Evolutionary conservation across 2,113 vertebrate genomes (phyloP).

Genomic region (Drymodes brunneopygia): DNA sequence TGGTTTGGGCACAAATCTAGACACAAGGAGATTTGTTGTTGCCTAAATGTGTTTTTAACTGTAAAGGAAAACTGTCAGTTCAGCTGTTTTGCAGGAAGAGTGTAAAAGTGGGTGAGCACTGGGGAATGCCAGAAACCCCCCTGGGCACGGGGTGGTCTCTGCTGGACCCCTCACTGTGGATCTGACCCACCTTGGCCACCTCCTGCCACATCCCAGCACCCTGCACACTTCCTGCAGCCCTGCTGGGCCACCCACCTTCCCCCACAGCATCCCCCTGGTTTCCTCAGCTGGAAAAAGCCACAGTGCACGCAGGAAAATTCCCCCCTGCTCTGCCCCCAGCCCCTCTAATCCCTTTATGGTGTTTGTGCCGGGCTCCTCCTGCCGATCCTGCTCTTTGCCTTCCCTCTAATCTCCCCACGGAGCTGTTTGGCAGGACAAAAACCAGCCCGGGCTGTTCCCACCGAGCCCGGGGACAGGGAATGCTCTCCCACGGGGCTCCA

Average conservation of each 20-base stretch:
- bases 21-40: neutral
- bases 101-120: rapidly evolving
- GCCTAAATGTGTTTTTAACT: neutral
- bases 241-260: neutral
- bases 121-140: neutral
- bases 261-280: neutral
- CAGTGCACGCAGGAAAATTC: neutral
- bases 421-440: neutral
- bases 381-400: constrained; percentile 47
- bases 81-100: neutral
- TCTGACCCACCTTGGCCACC: neutral
- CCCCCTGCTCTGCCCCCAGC: neutral
- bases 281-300: rapidly evolving
- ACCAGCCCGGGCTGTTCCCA: rapidly evolving
- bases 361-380: neutral
- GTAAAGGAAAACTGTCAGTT: neutral
- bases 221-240: neutral
- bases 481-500: neutral
- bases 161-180: neutral
- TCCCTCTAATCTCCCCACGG: constrained; percentile 1
- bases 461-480: rapidly evolving
- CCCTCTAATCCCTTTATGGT: constrained; percentile 52
- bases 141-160: neutral
- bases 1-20: neutral
- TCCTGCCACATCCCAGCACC: neutral